Percentiles rank a stretch among this genome's conserved stretches.
These are phyloP conservation scores for Megamerina dolium DNA, from an alignment of 2,888 invertebrate genomes.

Conservation along the genomic window DNA sequence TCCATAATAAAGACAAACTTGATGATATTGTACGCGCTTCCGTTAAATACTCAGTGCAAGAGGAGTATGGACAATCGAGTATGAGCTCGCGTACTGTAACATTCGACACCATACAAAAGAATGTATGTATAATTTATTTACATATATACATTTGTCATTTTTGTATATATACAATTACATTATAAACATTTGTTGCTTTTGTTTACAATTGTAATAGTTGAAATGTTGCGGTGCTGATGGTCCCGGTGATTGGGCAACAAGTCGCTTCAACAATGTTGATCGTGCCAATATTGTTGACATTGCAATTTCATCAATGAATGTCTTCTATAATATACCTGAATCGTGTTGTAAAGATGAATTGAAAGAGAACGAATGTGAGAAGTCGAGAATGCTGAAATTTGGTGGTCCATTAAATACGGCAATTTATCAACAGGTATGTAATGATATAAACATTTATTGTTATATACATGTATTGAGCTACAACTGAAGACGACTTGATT, in stretches of 20 bases:
- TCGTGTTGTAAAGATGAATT: constrained; percentile 54
- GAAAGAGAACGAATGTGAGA: constrained; percentile 51
- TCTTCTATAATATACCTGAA: constrained; percentile 56
- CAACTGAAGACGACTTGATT: too few species aligned
- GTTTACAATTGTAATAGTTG: constrained; percentile 47
- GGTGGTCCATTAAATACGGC: constrained; percentile 49
- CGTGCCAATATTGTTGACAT: constrained; percentile 50
- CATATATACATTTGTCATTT: too few species aligned
- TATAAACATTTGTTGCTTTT: too few species aligned
- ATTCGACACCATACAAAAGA: constrained; percentile 63
- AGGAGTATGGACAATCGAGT: constrained; percentile 56
- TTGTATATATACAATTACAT: background rate
- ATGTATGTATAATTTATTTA: constrained; percentile 46
- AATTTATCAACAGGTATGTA: constrained; percentile 52
- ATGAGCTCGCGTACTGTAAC: constrained; percentile 55
- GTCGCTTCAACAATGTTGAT: constrained; percentile 54
- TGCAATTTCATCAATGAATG: constrained; percentile 51
- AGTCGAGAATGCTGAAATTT: constrained; percentile 50
- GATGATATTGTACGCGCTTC: constrained; percentile 59
- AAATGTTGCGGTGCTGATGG: constrained; percentile 73
- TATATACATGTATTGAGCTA: too few species aligned
- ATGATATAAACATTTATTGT: too few species aligned
- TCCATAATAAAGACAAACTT: constrained; percentile 62
- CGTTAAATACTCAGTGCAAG: constrained; percentile 59
- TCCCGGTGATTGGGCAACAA: constrained; percentile 66